Conservation (phyloP, 1,140 invertebrate species). For the Drosophila mauritiana region DNA sequence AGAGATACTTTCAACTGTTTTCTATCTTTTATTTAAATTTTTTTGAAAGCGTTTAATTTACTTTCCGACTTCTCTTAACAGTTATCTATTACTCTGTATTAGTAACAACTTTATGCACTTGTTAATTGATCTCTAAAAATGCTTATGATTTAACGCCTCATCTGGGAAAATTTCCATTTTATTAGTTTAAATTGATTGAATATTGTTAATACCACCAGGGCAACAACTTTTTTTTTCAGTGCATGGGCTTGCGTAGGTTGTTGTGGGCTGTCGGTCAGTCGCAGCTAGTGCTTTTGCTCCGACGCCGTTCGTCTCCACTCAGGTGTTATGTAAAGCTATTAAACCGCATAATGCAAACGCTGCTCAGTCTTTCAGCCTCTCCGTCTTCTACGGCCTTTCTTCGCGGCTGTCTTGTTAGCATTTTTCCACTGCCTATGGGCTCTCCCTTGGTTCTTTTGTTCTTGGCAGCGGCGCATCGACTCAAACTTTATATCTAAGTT, state of each 20-base stretch:
- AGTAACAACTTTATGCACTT: too few species aligned
- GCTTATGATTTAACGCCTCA: too few species aligned
- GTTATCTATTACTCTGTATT: too few species aligned
- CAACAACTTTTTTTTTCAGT: slow-evolving; percentile 8
- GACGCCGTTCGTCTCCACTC: slow-evolving; percentile 34
- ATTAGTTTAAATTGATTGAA: not conserved
- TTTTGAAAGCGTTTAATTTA: too few species aligned
- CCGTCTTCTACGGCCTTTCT: slow-evolving; percentile 30
- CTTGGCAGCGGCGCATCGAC: slow-evolving; percentile 1
- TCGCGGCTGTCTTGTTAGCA: slow-evolving; percentile 25
- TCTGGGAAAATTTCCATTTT: not conserved
- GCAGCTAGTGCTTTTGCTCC: slow-evolving; percentile 4
- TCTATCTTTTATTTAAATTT: not conserved
- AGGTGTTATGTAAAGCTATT: slow-evolving; percentile 77
- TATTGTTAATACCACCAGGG: not conserved
- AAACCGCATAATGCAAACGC: slow-evolving; percentile 57
- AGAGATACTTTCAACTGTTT: not conserved
- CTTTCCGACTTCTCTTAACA: too few species aligned
- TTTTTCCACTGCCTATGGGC: slow-evolving; percentile 10
- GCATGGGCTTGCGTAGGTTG: slow-evolving; percentile 38
- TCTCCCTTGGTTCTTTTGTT: slow-evolving; percentile 14
- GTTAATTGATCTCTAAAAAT: too few species aligned
- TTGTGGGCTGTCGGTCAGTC: slow-evolving; percentile 31
- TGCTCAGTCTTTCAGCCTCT: slow-evolving; percentile 29
- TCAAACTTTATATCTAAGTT: too few species aligned